Base-by-base conservation (phyloP, 2,888 invertebrate species). In the Cabera pusaria region DNA sequence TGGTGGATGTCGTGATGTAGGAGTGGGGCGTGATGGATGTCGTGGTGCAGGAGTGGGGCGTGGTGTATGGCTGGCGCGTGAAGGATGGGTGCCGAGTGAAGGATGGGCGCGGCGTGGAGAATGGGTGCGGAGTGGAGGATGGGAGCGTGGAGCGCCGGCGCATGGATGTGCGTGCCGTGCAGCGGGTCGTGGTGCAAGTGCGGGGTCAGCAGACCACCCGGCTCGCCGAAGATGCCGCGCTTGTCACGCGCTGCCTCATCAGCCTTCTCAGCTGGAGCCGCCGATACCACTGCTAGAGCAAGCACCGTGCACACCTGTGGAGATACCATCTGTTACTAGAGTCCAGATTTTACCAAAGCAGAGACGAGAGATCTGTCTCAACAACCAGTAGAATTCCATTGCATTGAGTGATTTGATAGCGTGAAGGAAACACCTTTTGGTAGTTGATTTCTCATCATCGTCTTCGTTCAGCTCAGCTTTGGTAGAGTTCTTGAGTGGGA, bases 161-260 rank as follows among this genome's bases (percentile, higher is more conserved):
- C 29, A 19, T 45, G 47, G 16, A 40, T 12, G 41, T 44, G 43
- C 9, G 42, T 16, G 44, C 45, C 52, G 22, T 22, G 40, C 20
- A 48, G 32, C 0, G 49, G 34, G 36, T 35, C 52, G 21, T 50
- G 44, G 47, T 52, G 56, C 17, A 59, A 40, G 18, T 52, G 49
- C 6, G 59, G 41, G 1, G 57, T 42, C 6, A 64, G 60, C 35
- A 72, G 52, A 6, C 66, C 65, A 5, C 68, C 63, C 1, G 69
- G 59, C 48, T 69, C 70, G 18, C 72, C 71, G 51, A 55, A 68
- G 56, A 73, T 66, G 39, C 80, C 74, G 6, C 81, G 78, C 52
- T 69, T 77, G 36, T 68, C 59, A 6, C 77, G 67, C 5, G 62
- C 39, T 1, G 66, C 64, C 6, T 43, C 48, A 26, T 44, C 22